These are phyloP conservation scores for Ammospiza maritima DNA, from an alignment of 2,797 vertebrate genomes.

Conservation along the genomic window DNA sequence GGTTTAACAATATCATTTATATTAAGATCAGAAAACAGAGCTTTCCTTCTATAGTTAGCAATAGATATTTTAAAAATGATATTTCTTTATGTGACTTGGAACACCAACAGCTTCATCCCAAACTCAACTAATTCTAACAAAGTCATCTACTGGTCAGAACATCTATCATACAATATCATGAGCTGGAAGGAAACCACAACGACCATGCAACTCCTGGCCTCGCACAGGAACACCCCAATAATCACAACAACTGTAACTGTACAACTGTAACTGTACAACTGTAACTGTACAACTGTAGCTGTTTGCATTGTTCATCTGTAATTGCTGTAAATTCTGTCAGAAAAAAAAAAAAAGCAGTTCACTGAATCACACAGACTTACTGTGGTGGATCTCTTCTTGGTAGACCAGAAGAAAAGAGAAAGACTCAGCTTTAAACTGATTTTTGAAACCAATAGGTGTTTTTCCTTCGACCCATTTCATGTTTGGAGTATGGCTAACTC, in stretches of 20 bases:
- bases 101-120: neutral
- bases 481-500: neutral
- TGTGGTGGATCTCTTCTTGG: neutral
- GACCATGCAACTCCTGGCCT: neutral
- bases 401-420: neutral
- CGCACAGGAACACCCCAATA: neutral
- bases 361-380: neutral
- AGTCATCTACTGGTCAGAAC: neutral
- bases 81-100: neutral
- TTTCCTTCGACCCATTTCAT: neutral
- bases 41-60: neutral
- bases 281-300: neutral
- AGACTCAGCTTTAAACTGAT: accelerated
- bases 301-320: neutral
- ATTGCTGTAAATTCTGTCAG: neutral
- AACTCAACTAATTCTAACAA: neutral
- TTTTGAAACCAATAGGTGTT: neutral
- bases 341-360: neutral
- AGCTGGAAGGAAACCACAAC: neutral
- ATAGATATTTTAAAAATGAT: neutral
- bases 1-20: neutral
- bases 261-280: neutral
- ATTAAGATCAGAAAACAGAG: neutral
- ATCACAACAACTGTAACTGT: too few relatives aligned
- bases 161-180: neutral